A percentile compares a stretch with the other conserved stretches of the same genome.
Evolutionary conservation across 2,113 vertebrate genomes (phyloP).

Genomic region (Myotis brandtii): DNA sequence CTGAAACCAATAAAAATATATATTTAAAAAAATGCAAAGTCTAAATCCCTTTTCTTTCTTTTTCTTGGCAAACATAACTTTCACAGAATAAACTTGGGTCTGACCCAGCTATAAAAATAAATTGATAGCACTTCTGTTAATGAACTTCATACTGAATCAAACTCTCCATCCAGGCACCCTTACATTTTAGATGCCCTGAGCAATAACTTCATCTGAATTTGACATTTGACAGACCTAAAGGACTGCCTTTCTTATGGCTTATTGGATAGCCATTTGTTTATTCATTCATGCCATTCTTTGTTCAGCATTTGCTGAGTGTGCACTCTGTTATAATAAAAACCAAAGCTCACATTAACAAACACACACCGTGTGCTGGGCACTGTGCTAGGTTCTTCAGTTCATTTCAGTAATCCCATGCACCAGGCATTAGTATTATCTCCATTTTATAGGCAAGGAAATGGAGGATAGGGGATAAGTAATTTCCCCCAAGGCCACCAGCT

Average conservation of each 20-base stretch:
- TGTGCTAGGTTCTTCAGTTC: not conserved
- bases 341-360: not conserved
- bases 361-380: not conserved
- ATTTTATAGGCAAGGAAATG: not conserved
- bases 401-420: not conserved
- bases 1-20: no score
- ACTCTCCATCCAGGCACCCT: not conserved
- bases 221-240: not conserved
- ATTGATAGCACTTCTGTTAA: not conserved
- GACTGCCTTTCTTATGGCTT: not conserved
- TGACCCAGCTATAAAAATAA: constrained; percentile 12
- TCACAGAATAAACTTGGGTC: not conserved
- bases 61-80: constrained; percentile 30
- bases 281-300: not conserved
- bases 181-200: not conserved
- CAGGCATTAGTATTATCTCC: not conserved
- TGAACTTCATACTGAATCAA: not conserved
- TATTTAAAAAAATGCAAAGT: not conserved
- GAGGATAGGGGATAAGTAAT: not conserved
- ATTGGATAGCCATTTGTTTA: not conserved
- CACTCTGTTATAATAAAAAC: not conserved
- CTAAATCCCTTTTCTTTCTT: not conserved
- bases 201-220: not conserved
- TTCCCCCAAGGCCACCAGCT: not conserved
- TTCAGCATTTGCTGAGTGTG: not conserved